Percentiles rank a stretch among this genome's conserved stretches.
These are phyloP conservation scores for Norana najaformis DNA, from an alignment of 2,888 invertebrate species.

Conservation along the genomic window DNA sequence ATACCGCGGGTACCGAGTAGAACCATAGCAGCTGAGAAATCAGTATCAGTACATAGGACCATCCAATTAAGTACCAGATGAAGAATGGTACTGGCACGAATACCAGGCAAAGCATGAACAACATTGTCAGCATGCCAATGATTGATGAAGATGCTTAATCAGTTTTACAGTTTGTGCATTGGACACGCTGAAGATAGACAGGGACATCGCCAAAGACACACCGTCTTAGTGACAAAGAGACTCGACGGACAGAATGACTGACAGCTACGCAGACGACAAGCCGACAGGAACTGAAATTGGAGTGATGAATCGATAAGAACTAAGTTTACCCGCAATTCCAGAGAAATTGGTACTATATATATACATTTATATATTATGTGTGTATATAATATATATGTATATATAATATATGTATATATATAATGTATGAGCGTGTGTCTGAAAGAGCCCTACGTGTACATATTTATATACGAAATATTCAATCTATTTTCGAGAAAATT, in stretches of 20 bases:
- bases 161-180: background rate
- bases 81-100: too few species aligned
- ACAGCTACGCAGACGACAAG: background rate
- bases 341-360: background rate
- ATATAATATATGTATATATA: too few species aligned
- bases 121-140: background rate
- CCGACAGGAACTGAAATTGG: background rate
- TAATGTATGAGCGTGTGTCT: too few species aligned
- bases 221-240: background rate
- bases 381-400: too few species aligned
- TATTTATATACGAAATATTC: background rate
- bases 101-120: background rate
- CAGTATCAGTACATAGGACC: too few species aligned
- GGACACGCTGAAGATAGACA: background rate
- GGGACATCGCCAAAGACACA: background rate
- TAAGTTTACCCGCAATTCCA: slow-evolving; percentile 13
- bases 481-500: background rate
- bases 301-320: background rate
- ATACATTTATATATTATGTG: too few species aligned
- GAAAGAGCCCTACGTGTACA: too few species aligned
- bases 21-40: too few species aligned
- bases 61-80: too few species aligned
- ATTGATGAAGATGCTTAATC: background rate
- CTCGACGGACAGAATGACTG: background rate
- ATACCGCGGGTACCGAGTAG: too few species aligned